Percentiles rank a stretch among this genome's conserved stretches.
phyloP scores from a whole-genome alignment of 2,113 vertebrate species.

The Silurus meridionalis region DNA sequence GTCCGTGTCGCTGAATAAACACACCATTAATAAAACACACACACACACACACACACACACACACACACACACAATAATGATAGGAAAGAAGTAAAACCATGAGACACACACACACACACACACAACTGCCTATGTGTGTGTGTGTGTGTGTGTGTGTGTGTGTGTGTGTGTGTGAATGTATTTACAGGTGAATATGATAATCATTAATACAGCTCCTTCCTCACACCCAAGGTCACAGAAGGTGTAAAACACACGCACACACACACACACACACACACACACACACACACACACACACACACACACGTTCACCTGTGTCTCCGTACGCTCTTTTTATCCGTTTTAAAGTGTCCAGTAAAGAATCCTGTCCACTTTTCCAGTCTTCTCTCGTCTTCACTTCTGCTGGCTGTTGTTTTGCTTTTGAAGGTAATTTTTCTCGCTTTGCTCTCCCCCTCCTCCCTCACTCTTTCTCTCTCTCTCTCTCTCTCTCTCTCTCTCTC shows the following conservation, averaged over 20 bases:
- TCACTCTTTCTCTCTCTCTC: conserved; percentile 14
- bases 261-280: conserved; percentile 49
- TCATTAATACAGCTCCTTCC: conserved; percentile 9
- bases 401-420: conserved; percentile 74
- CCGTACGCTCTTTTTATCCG: conserved; percentile 49
- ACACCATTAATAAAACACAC: conserved; percentile 33
- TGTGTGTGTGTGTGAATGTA: background rate
- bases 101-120: background rate
- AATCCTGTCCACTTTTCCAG: conserved; percentile 39
- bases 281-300: conserved; percentile 42
- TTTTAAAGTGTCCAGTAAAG: background rate
- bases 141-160: background rate
- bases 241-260: background rate
- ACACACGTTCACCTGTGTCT: conserved; percentile 17
- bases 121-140: background rate
- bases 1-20: background rate
- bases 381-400: conserved; percentile 63
- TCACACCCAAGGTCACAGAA: conserved; percentile 45
- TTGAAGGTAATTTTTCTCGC: conserved; percentile 68
- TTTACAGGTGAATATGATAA: background rate
- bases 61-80: background rate
- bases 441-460: conserved; percentile 63
- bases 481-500: background rate
- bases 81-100: background rate
- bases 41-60: background rate